Evolutionary conservation across 2,888 invertebrate species (phyloP), one percentile per base, ranked within the genome.

Genomic region (Cyclophora albipunctata): DNA sequence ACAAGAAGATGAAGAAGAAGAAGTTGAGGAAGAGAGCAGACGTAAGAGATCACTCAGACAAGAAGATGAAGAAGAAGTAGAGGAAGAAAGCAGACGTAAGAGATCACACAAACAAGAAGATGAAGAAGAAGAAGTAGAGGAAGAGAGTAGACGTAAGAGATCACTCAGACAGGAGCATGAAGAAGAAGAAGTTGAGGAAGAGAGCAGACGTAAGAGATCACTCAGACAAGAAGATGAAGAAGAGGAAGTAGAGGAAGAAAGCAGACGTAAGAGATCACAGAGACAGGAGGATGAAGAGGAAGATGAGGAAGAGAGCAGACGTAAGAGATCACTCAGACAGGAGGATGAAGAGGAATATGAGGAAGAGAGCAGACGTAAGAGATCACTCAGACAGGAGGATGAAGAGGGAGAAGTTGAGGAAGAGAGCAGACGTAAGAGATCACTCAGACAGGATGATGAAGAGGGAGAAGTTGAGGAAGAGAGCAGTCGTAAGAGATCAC

Each of bases 391-490:
- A 48, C 45, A 45, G 46, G 46, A 34, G 3, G 50, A 47, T 35
- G 49, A 42, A 5, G 51, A 45, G 2, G 57, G 7, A 45, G 46
- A 43, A 7, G 45, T 43, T n/a, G 46, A 40, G 6, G 45, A 45
- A 3, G 34, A 40, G 7, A 20, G 20, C 20, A 20, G 46, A 47
- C n/a, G 40, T 34, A 5, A 46, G 49, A 47, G 40, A 44, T 48
- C 5, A n/a, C 3, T 34, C 49, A 47, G 48, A 6, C 53, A 53
- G 40, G 47, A 60, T 6, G 54, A 47, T 40, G 49, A 50, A 48
- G 47, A 52, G 7, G 56, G 55, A 40, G 46, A 50, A 42, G 35
- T 48, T 34, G 56, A 55, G 46, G 51, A 53, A 33, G 59, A 40
- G 57, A 51, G 41, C 45, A 57, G 6, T 48, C 45, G n/a, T 52